phyloP scores from a whole-genome alignment of 2,888 invertebrate genomes.

The Lasioglossum figueresi region DNA sequence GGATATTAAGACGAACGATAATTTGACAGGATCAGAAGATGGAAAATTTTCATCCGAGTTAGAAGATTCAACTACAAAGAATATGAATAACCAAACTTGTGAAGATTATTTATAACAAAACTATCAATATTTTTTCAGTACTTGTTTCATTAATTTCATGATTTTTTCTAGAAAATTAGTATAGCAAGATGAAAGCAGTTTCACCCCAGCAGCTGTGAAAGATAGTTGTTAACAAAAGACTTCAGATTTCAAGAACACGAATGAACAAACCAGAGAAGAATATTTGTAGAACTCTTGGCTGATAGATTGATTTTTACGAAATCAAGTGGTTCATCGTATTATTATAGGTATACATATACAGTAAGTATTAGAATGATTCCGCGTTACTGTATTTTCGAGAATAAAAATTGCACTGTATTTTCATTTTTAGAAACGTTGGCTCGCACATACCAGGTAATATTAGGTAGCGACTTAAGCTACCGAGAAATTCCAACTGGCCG shows the following conservation, averaged over 20 bases:
- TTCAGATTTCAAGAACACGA: neutral
- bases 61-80: neutral
- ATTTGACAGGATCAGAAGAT: too few relatives aligned
- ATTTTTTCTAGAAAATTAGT: too few relatives aligned
- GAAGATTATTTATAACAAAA: neutral
- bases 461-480: conserved; percentile 53
- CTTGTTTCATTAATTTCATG: too few relatives aligned
- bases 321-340: neutral
- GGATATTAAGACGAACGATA: too few relatives aligned
- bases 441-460: conserved; percentile 37
- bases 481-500: conserved; percentile 56
- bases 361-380: neutral
- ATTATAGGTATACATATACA: neutral
- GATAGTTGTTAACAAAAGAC: neutral
- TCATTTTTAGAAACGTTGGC: conserved; percentile 32
- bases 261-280: neutral
- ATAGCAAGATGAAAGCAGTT: neutral
- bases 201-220: neutral
- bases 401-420: neutral
- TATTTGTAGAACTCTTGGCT: neutral
- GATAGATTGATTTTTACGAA: neutral
- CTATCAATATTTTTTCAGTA: too few relatives aligned
- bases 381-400: neutral
- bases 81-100: neutral
- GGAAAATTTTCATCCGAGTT: neutral